Base-by-base conservation (phyloP, 2,888 invertebrate species). In the Sisyra nigra region DNA sequence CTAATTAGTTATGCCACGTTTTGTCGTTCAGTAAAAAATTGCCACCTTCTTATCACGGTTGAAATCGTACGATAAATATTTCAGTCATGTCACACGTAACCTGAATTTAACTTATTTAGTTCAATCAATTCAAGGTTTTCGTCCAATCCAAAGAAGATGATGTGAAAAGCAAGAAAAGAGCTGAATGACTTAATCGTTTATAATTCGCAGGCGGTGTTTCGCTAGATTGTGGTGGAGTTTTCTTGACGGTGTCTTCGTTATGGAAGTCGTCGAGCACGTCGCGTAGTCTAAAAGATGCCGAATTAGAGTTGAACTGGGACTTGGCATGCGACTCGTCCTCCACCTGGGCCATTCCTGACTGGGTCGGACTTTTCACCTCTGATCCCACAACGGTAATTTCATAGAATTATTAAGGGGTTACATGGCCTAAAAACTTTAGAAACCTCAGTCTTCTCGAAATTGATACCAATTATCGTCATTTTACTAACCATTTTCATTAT, bases 251-350 rank as follows among this genome's bases (percentile, higher is more conserved):
- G 14, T 69, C 70, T 6, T 63, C 71, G 2, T 48, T 62, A 29
- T 61, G 59, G 56, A 54, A 56, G 48, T 54, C 57, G 15, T 53
- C 56, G 41, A 53, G 55, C 18, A 55, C 55, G 31, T 53, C 54
- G 41, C 51, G 53, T 44, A 53, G 51, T 43, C 50, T 59, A 42
- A 54, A 61, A 47, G 67, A 67, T 46, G 61, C 65, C 7, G 64
- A 65, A 53, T 50, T 71, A 17, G 69, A 69, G 57, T 52, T 70
- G 47, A 68, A 70, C 53, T 69, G 69, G 69, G 57, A 63, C 46
- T 55, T 65, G 17, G 58, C 61, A 47, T 68, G 69, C 51, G 49
- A 52, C 40, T 46, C 50, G 39, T 49, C 53, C 9, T 50, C 51
- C 13, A 43, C 46, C 17, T 43, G 43, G 43, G 37, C 37, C n/a